phyloP scores from a whole-genome alignment of 2,113 vertebrate genomes.

The Prolemur simus region DNA sequence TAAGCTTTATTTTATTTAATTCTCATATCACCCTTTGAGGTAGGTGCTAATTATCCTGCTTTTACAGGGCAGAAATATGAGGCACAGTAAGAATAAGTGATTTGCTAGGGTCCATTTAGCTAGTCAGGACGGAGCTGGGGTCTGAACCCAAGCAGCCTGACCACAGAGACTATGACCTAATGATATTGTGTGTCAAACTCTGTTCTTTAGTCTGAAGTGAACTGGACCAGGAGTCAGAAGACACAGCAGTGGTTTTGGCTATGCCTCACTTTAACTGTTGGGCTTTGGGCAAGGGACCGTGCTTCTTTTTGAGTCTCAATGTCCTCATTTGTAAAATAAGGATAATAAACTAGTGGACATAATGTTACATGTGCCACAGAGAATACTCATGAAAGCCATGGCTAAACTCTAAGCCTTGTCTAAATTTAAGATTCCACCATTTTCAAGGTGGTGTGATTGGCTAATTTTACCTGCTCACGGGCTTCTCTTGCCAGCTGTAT shows the following conservation, averaged over 20 bases:
- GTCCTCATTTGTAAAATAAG: conserved; percentile 33
- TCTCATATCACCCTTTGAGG: conserved; percentile 29
- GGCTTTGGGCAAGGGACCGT: neutral
- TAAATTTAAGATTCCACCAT: neutral
- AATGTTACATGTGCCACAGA: neutral
- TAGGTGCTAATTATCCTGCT: neutral
- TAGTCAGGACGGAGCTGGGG: neutral
- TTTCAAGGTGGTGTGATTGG: neutral
- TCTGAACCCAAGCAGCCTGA: neutral
- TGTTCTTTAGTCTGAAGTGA: neutral
- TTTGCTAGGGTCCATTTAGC: conserved; percentile 35
- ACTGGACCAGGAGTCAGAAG: neutral
- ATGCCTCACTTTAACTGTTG: neutral
- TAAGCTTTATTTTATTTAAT: conserved; percentile 51
- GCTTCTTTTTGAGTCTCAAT: neutral
- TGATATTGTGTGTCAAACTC: neutral
- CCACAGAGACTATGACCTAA: neutral
- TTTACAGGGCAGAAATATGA: conserved; percentile 35
- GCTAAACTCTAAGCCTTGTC: neutral
- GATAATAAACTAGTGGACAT: neutral
- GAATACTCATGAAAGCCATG: neutral
- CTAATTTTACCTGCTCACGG: neutral
- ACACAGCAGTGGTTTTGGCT: neutral
- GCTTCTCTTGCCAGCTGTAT: neutral
- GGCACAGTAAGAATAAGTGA: neutral